Conservation (phyloP, 2,113 vertebrate genomes). For the Tychaedon coryphoeus region DNA sequence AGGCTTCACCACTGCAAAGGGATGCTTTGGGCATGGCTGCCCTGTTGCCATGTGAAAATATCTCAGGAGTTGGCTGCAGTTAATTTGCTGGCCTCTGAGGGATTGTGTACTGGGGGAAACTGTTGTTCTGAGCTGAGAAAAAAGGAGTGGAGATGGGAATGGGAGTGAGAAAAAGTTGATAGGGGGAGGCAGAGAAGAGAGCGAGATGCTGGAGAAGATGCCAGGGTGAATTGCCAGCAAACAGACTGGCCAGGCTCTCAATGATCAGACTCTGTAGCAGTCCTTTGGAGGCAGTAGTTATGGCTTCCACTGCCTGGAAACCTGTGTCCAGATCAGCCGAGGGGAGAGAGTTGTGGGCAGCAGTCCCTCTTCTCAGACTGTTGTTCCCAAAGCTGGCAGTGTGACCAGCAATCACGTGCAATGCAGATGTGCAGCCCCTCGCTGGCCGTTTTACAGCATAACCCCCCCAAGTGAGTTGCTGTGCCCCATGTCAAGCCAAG, state of each 20-base stretch:
- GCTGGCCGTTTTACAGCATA: not conserved
- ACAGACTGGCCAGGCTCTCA: not conserved
- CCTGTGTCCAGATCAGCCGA: not conserved
- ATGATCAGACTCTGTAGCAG: not conserved
- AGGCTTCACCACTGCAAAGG: not conserved
- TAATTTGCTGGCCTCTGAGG: not conserved
- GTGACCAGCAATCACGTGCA: not conserved
- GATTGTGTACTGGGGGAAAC: not conserved
- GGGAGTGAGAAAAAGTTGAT: not conserved
- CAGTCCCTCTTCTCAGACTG: not conserved
- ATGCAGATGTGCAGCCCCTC: not conserved
- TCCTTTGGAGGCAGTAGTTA: not conserved
- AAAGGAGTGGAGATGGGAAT: not conserved
- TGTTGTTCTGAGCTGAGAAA: not conserved
- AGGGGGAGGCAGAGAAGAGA: not conserved
- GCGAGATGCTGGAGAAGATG: not conserved
- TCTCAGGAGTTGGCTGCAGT: not conserved
- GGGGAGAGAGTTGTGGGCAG: not conserved
- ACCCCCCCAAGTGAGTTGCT: not conserved
- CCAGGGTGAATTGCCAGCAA: not conserved
- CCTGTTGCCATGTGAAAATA: not conserved
- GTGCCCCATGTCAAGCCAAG: fast-evolving
- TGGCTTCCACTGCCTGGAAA: not conserved
- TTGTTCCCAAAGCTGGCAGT: not conserved
- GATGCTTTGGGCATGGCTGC: not conserved